A percentile compares a stretch with the other conserved stretches of the same genome.
Conservation (phyloP, 2,888 invertebrate genomes). For the Neoaliturus tenellus region DNA sequence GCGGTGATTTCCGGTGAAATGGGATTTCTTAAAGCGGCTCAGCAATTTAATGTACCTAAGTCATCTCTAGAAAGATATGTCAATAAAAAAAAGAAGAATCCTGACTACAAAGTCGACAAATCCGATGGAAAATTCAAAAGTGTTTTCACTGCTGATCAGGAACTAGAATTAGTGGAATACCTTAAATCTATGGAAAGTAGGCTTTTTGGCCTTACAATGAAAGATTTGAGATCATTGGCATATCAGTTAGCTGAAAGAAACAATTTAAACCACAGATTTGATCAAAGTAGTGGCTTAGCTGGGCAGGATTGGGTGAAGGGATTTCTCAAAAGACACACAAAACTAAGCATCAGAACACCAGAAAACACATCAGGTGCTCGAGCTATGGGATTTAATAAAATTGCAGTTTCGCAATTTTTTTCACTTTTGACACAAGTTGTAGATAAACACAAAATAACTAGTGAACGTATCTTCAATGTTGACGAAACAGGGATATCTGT, state of each 20-base stretch:
- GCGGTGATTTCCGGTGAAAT: slow-evolving; percentile 59
- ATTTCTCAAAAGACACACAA: slow-evolving; percentile 68
- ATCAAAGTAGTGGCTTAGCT: slow-evolving; percentile 67
- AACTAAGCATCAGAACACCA: slow-evolving; percentile 66
- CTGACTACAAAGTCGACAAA: slow-evolving; percentile 38
- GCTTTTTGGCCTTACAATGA: slow-evolving; percentile 67
- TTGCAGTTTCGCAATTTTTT: slow-evolving; percentile 61
- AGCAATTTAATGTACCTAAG: slow-evolving; percentile 61
- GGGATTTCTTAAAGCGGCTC: slow-evolving; percentile 62
- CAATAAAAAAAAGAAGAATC: slow-evolving; percentile 54
- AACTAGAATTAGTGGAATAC: slow-evolving; percentile 64
- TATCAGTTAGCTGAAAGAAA: slow-evolving; percentile 65
- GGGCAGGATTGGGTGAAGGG: slow-evolving; percentile 68
- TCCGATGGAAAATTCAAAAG: slow-evolving; percentile 61
- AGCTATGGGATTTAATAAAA: slow-evolving; percentile 69
- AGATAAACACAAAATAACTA: slow-evolving; percentile 63
- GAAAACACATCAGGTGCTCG: slow-evolving; percentile 68
- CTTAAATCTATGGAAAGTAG: too few species aligned
- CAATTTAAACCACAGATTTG: slow-evolving; percentile 45
- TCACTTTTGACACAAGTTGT: slow-evolving; percentile 14
- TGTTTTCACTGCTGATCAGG: slow-evolving; percentile 63
- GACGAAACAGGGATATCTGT: slow-evolving; percentile 66
- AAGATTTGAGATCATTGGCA: slow-evolving; percentile 65
- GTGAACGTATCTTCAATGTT: slow-evolving; percentile 65
- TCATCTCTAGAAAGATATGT: slow-evolving; percentile 43